phyloP scores from a whole-genome alignment of 2,888 invertebrate species.

The Phortica okadai region DNA sequence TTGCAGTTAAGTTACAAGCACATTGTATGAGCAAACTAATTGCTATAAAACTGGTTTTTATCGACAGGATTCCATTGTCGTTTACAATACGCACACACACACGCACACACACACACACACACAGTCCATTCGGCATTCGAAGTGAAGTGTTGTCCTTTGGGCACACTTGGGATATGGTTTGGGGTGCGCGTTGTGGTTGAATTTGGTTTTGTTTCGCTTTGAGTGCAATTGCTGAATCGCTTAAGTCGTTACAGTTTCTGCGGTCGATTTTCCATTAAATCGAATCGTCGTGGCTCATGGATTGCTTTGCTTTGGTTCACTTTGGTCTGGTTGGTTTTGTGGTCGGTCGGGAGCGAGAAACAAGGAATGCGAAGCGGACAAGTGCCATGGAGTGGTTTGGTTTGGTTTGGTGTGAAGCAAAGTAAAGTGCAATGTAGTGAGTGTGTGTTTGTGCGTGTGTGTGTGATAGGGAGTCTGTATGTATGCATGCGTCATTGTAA shows the following conservation, averaged over 20 bases:
- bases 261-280: conserved; percentile 69
- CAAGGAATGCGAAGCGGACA: background rate
- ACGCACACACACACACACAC: background rate
- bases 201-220: conserved; percentile 40
- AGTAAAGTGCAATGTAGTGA: background rate
- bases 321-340: conserved; percentile 26
- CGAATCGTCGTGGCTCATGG: conserved; percentile 57
- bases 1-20: background rate
- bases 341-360: conserved; percentile 5
- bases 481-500: background rate
- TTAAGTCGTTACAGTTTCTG: conserved; percentile 65
- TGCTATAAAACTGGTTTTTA: background rate
- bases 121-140: background rate
- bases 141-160: background rate
- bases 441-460: background rate
- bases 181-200: conserved; percentile 37
- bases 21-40: conserved; percentile 6
- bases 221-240: conserved; percentile 60
- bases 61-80: conserved; percentile 4
- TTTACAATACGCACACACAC: background rate
- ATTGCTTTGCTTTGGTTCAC: conserved; percentile 59
- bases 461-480: background rate
- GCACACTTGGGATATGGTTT: background rate
- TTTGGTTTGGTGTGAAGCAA: background rate
- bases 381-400: background rate